Percentiles rank a stretch among this genome's conserved stretches.
Conservation (phyloP, 1,140 invertebrate genomes). For the Sitodiplosis mosellana region DNA sequence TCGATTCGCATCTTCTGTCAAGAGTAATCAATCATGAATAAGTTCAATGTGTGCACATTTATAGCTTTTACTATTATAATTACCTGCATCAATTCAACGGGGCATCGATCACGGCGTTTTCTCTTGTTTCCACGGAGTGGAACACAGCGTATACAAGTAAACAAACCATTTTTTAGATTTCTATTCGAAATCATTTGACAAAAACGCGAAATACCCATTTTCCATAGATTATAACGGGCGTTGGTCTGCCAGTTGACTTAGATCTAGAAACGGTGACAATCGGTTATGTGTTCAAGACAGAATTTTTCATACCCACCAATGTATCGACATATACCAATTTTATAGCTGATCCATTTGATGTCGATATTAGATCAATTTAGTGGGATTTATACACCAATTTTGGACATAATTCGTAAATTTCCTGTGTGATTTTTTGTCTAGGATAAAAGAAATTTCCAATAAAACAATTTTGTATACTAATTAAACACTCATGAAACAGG, state of each 20-base stretch:
- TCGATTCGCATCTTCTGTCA: too few species aligned
- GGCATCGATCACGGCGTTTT: neutral
- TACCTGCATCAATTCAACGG: neutral
- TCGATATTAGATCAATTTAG: too few species aligned
- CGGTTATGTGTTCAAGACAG: constrained; percentile 21
- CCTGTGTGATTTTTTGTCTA: too few species aligned
- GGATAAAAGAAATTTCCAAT: too few species aligned
- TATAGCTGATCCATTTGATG: neutral
- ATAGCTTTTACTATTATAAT: too few species aligned
- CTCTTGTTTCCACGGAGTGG: constrained; percentile 17
- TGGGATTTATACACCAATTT: too few species aligned
- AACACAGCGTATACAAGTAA: constrained; percentile 19
- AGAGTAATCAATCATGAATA: too few species aligned
- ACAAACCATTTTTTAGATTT: neutral
- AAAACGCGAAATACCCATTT: neutral
- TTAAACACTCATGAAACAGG: too few species aligned
- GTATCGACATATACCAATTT: constrained; percentile 7
- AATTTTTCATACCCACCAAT: constrained; percentile 17
- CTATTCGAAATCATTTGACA: neutral
- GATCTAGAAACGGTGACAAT: constrained; percentile 20
- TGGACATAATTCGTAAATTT: too few species aligned
- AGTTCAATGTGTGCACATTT: too few species aligned
- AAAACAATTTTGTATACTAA: too few species aligned
- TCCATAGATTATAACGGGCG: constrained; percentile 17
- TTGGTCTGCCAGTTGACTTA: constrained; percentile 19